phyloP scores from a whole-genome alignment of 2,888 invertebrate species.

The Leucania comma region DNA sequence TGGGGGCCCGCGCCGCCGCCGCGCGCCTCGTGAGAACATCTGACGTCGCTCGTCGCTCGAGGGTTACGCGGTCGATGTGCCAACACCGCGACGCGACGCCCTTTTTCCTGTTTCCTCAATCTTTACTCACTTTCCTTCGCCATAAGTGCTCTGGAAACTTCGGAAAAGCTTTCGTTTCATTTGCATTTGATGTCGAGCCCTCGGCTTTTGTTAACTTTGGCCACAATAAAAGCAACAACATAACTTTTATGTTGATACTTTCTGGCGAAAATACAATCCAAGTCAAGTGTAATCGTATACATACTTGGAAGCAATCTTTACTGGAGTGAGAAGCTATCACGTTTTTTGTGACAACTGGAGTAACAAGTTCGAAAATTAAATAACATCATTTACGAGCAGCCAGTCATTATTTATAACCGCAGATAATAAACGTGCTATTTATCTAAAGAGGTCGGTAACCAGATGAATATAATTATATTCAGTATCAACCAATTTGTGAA shows the following conservation, averaged over 20 bases:
- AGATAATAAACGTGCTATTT: constrained; percentile 43
- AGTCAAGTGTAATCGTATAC: constrained; percentile 10
- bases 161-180: constrained; percentile 57
- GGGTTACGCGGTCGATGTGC: constrained; percentile 59
- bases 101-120: constrained; percentile 60
- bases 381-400: constrained; percentile 18
- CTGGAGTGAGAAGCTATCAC: neutral
- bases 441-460: constrained; percentile 44
- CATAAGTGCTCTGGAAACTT: constrained; percentile 59
- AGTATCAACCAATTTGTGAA: constrained; percentile 54
- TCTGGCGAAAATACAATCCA: constrained; percentile 19
- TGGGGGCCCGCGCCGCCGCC: constrained; percentile 68
- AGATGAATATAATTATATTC: constrained; percentile 55
- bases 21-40: constrained; percentile 73
- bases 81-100: constrained; percentile 43
- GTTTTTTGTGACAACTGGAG: constrained; percentile 8
- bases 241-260: constrained; percentile 25
- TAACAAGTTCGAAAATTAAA: neutral
- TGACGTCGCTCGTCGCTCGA: constrained; percentile 65
- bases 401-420: constrained; percentile 19
- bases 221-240: constrained; percentile 40
- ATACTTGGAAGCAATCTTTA: neutral
- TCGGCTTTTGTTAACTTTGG: constrained; percentile 45
- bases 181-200: constrained; percentile 46
- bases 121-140: constrained; percentile 56